Evolutionary conservation across 37 sponge, comb jelly and placozoan species (phyloP).

Genomic region (Mnemiopsis leidyi): DNA sequence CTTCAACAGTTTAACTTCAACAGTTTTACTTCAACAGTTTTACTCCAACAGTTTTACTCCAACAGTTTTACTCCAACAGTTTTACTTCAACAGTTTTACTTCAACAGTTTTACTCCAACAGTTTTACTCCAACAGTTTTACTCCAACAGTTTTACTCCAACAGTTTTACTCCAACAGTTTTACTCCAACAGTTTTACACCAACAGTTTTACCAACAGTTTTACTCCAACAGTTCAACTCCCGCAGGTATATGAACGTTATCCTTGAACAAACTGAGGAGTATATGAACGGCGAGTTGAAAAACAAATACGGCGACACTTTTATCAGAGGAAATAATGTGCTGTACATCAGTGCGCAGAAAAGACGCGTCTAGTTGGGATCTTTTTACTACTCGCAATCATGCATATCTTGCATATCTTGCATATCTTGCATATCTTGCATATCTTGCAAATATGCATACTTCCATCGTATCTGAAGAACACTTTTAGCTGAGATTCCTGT

Average conservation of each 20-base stretch:
- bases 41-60: no score
- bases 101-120: no score
- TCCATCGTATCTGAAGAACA: no score
- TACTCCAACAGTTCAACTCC: no score
- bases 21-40: no score
- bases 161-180: no score
- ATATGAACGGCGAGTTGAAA: conserved; percentile 95
- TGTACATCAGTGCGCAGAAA: conserved; percentile 95
- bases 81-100: not conserved
- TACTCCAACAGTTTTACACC: conserved; percentile 63
- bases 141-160: not conserved
- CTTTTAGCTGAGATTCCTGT: no score
- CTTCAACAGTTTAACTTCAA: not conserved
- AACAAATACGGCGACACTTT: conserved; percentile 99
- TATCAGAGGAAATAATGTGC: conserved; percentile 97
- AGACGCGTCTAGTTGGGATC: conserved; percentile 42
- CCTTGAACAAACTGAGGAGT: conserved; percentile 98
- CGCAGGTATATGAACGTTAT: conserved; percentile 99
- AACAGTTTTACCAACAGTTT: not conserved
- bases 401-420: no score
- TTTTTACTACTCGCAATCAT: no score
- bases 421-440: no score
- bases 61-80: not conserved
- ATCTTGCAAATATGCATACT: no score
- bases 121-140: conserved; percentile 70